Conservation (phyloP, 1,140 invertebrate genomes). For the Grapholita molesta region DNA sequence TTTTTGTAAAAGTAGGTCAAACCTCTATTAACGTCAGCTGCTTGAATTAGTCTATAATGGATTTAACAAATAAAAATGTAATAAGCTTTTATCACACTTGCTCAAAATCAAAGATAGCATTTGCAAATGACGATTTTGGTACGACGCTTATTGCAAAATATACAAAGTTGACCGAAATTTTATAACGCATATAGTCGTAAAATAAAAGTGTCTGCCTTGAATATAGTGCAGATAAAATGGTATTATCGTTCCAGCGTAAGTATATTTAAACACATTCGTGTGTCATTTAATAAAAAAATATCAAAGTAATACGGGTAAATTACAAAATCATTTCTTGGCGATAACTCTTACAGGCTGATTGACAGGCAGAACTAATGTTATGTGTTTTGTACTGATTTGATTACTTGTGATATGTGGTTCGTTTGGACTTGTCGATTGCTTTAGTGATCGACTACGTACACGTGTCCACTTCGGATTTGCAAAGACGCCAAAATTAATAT, state of each 20-base stretch:
- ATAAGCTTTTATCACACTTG: slow-evolving; percentile 7
- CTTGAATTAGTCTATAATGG: background rate
- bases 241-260: background rate
- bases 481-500: slow-evolving; percentile 48
- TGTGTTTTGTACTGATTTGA: background rate
- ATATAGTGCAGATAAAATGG: background rate
- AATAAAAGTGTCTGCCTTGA: background rate
- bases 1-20: slow-evolving; percentile 40
- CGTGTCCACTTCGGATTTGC: slow-evolving; percentile 26
- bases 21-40: background rate
- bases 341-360: background rate
- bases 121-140: background rate
- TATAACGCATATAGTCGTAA: background rate
- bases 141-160: background rate
- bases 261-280: background rate
- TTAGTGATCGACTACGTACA: slow-evolving; percentile 29
- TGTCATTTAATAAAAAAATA: background rate
- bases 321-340: background rate
- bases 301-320: background rate
- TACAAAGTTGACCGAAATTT: background rate
- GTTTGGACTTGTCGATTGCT: background rate
- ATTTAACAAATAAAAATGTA: background rate
- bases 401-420: background rate
- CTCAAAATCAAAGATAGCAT: background rate
- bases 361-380: background rate